Evolutionary conservation across 1,140 invertebrate species (phyloP).

Genomic region (Pseudomyrmex gracilis): DNA sequence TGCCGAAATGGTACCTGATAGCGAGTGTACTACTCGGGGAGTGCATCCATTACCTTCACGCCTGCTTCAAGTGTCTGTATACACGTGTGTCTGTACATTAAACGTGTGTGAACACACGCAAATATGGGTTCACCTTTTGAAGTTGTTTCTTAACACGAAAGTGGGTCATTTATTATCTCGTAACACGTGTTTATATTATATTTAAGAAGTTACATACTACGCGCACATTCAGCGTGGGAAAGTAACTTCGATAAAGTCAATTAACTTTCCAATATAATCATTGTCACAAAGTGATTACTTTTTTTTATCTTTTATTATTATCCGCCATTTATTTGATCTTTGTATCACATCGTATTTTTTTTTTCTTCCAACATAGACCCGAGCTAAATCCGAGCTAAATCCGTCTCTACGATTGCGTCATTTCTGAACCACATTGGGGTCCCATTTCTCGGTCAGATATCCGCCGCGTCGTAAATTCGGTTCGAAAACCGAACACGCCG

Average conservation of each 20-base stretch:
- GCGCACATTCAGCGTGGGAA: neutral
- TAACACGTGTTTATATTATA: constrained; percentile 15
- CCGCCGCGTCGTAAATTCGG: neutral
- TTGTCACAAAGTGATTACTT: neutral
- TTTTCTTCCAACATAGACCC: too few relatives aligned
- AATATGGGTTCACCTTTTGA: constrained; percentile 47
- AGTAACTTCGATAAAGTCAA: neutral
- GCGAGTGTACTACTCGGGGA: constrained; percentile 41
- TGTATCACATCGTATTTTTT: too few relatives aligned
- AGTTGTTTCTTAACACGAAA: constrained; percentile 26
- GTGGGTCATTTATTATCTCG: constrained; percentile 17
- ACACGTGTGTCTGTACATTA: constrained; percentile 58
- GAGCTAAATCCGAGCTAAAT: neutral
- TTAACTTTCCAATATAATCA: neutral
- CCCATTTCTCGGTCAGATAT: constrained; percentile 3
- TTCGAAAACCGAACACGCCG: constrained; percentile 26
- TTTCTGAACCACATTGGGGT: neutral
- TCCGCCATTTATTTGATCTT: neutral
- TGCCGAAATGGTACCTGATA: constrained; percentile 59
- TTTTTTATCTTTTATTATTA: neutral
- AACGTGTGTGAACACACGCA: constrained; percentile 11
- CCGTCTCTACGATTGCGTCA: neutral
- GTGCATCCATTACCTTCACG: constrained; percentile 63
- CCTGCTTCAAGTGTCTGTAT: constrained; percentile 58
- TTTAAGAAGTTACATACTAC: neutral